Evolutionary conservation across 2,888 invertebrate genomes (phyloP).

Genomic region (Actias luna): DNA sequence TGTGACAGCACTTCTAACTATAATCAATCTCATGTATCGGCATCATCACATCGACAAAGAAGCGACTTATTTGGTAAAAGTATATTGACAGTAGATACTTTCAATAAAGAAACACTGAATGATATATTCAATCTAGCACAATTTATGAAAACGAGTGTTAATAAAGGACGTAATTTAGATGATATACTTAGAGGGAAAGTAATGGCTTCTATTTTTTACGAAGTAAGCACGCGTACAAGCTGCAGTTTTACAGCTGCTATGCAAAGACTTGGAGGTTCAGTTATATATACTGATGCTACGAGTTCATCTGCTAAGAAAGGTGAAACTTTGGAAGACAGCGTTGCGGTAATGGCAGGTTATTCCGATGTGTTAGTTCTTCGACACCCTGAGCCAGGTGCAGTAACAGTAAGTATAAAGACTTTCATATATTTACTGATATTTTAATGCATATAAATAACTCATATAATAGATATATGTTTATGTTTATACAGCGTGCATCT

Average conservation of each 20-base stretch:
- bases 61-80: slow-evolving; percentile 86
- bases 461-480: not conserved
- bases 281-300: slow-evolving; percentile 93
- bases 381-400: slow-evolving; percentile 96
- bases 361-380: slow-evolving; percentile 96
- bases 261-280: slow-evolving; percentile 96
- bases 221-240: slow-evolving; percentile 97
- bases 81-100: slow-evolving; percentile 92
- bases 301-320: slow-evolving; percentile 98
- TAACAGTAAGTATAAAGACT: slow-evolving; percentile 83
- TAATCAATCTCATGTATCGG: slow-evolving; percentile 58
- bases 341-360: slow-evolving; percentile 94
- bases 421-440: slow-evolving; percentile 1
- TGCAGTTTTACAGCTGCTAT: slow-evolving; percentile 98
- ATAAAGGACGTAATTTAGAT: slow-evolving; percentile 91
- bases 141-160: slow-evolving; percentile 89
- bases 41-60: slow-evolving; percentile 71
- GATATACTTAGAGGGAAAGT: slow-evolving; percentile 95
- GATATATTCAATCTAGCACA: slow-evolving; percentile 97
- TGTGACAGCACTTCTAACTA: slow-evolving; percentile 82
- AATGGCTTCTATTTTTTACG: slow-evolving; percentile 98
- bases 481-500: slow-evolving; percentile 86
- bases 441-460: not conserved
- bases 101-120: slow-evolving; percentile 94
- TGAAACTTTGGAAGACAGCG: slow-evolving; percentile 95